Evolutionary conservation across 2,888 invertebrate genomes (phyloP).

Genomic region (Latrodectus hesperus): DNA sequence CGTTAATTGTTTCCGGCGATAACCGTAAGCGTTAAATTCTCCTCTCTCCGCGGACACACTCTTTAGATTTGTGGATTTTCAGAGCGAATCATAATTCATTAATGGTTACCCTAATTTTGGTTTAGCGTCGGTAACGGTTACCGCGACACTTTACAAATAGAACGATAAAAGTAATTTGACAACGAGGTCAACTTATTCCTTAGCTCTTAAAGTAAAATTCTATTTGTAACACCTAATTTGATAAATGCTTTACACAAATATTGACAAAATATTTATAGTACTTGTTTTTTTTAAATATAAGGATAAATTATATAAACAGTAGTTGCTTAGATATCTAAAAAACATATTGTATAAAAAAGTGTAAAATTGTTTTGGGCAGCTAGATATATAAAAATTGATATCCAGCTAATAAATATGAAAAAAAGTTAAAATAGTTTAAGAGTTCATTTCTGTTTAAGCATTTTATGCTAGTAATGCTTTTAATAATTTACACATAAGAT

Average conservation of each 20-base stretch:
- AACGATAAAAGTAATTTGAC: background rate
- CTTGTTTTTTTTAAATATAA: background rate
- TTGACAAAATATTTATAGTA: no score
- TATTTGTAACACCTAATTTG: background rate
- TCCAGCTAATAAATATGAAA: no score
- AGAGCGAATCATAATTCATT: conserved; percentile 51
- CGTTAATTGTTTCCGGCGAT: background rate
- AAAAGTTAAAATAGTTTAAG: no score
- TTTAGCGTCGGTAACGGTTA: background rate
- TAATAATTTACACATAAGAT: no score
- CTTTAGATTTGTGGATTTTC: conserved; percentile 46
- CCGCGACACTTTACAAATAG: conserved; percentile 20
- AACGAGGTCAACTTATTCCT: background rate
- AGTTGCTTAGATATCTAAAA: no score
- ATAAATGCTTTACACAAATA: no score
- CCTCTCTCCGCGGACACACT: background rate
- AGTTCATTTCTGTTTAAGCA: no score
- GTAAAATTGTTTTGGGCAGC: no score
- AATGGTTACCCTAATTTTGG: conserved; percentile 23
- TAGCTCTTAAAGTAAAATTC: background rate
- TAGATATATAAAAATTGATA: no score
- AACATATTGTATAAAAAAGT: no score
- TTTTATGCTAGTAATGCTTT: no score
- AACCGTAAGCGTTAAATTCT: background rate
- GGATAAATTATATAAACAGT: background rate